These are phyloP conservation scores for Coturnix japonica DNA, from an alignment of 2,113 vertebrate genomes.

Conservation along the genomic window DNA sequence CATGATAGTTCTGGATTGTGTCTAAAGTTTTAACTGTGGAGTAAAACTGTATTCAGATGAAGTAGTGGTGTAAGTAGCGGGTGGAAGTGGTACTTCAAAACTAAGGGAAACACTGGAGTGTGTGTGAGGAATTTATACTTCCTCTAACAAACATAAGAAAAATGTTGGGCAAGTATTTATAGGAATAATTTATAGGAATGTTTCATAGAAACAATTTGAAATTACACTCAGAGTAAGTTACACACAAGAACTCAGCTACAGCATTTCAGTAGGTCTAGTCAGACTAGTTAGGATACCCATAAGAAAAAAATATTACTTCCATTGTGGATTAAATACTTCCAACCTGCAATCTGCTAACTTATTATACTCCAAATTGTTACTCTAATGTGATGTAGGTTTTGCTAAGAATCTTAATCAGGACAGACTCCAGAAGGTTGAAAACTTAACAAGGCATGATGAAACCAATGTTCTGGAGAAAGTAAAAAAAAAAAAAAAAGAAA, in stretches of 20 bases:
- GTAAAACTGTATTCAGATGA: neutral
- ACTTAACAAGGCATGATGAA: neutral
- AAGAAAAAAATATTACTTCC: neutral
- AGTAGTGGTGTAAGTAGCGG: too few relatives aligned
- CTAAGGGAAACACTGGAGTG: neutral
- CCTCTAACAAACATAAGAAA: neutral
- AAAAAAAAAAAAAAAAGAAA: neutral
- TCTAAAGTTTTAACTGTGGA: neutral
- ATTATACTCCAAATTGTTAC: neutral
- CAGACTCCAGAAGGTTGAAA: neutral
- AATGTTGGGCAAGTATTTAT: neutral
- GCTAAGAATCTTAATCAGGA: neutral
- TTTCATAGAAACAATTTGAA: neutral
- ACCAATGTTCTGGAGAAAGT: neutral
- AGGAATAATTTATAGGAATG: neutral
- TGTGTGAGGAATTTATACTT: neutral
- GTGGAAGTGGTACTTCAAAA: neutral
- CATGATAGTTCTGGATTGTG: neutral
- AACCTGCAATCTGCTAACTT: neutral
- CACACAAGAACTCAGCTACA: neutral
- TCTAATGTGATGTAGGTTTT: neutral
- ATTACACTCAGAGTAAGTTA: neutral
- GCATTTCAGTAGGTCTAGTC: neutral
- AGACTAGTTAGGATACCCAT: neutral
- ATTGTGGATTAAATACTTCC: neutral